Evolutionary conservation across 2,113 vertebrate species (phyloP).

Genomic region (Antechinus stuartii): DNA sequence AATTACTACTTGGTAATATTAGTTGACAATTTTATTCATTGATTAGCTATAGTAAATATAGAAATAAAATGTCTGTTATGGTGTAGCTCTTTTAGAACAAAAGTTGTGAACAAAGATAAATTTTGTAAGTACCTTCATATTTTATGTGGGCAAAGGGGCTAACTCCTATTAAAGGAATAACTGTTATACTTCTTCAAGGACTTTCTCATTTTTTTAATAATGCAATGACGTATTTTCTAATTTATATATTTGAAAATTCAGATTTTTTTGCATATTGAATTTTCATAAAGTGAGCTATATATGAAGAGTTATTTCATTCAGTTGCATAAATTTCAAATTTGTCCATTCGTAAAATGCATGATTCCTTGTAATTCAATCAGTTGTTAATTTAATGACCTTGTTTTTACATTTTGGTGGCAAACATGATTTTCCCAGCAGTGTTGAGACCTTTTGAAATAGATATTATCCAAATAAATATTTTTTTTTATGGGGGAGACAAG

Average conservation of each 20-base stretch:
- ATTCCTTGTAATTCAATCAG: not conserved
- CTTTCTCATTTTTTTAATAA: slow-evolving; percentile 33
- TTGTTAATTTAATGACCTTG: slow-evolving; percentile 31
- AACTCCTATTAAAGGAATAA: slow-evolving; percentile 6
- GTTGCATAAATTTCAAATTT: slow-evolving; percentile 18
- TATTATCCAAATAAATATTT: slow-evolving; percentile 16
- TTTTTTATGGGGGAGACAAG: slow-evolving; percentile 10
- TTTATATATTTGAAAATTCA: slow-evolving; percentile 10
- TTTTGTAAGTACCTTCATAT: not conserved
- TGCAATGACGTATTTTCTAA: slow-evolving; percentile 8
- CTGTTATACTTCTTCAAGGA: slow-evolving; percentile 46
- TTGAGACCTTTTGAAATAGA: not conserved
- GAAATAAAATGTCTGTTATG: not conserved
- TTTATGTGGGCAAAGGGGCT: slow-evolving; percentile 11
- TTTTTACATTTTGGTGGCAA: slow-evolving; percentile 22
- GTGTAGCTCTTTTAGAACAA: not conserved
- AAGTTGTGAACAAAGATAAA: not conserved
- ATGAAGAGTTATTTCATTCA: not conserved
- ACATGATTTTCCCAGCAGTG: not conserved
- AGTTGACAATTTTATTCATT: slow-evolving; percentile 32
- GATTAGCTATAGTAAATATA: slow-evolving; percentile 3
- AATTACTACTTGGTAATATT: not conserved
- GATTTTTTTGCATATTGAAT: not conserved
- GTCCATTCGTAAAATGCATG: not conserved
- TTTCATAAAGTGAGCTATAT: slow-evolving; percentile 24